These are phyloP conservation scores for Diglossa brunneiventris DNA, from an alignment of 2,113 vertebrate species.

Conservation along the genomic window DNA sequence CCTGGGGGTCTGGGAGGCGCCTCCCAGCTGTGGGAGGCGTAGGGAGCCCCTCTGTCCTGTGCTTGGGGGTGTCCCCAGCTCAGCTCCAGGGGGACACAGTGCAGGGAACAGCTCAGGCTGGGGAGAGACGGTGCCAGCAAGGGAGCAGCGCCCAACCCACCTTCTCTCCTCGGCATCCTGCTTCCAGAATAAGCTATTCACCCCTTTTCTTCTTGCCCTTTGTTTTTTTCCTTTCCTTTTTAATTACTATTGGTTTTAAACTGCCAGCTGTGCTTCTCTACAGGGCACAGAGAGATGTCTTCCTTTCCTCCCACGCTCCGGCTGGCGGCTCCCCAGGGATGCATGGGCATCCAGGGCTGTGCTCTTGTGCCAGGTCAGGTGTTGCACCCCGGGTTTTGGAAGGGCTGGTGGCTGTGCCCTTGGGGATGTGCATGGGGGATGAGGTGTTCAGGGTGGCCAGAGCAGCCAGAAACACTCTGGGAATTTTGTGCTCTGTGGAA, in stretches of 20 bases:
- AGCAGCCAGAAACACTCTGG: not conserved
- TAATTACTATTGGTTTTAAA: not conserved
- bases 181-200: conserved; percentile 41
- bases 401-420: not conserved
- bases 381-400: not conserved
- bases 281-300: conserved; percentile 24
- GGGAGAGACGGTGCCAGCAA: not conserved
- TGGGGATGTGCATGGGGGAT: rapidly evolving
- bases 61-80: not conserved
- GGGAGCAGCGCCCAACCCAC: not conserved
- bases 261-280: conserved; percentile 16
- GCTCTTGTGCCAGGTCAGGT: not conserved
- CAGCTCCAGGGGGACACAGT: rapidly evolving
- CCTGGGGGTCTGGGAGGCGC: not conserved
- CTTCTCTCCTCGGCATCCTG: not conserved
- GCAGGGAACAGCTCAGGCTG: not conserved
- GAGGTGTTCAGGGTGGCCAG: not conserved
- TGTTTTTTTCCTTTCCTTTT: not conserved
- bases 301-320: not conserved
- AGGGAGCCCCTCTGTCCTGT: not conserved
- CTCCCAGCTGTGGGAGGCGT: rapidly evolving
- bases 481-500: not conserved
- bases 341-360: not conserved
- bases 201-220: not conserved
- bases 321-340: not conserved